A percentile compares a stretch with the other conserved stretches of the same genome.
These are phyloP conservation scores for Tenthredo scrophulariae DNA, from an alignment of 2,888 invertebrate species.

Conservation along the genomic window DNA sequence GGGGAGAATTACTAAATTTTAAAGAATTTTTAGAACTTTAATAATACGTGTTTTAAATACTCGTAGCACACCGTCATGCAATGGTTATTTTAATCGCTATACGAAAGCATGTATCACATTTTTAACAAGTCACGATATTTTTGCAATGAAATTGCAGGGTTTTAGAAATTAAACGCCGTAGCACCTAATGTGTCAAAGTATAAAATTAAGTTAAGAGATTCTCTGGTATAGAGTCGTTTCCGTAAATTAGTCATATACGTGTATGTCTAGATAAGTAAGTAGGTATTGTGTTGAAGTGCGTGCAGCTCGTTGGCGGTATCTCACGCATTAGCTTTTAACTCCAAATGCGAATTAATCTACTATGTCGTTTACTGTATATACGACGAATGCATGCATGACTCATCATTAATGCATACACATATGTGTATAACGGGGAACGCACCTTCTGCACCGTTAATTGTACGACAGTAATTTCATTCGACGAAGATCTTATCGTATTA, in stretches of 20 bases:
- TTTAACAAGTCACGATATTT: background rate
- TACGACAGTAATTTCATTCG: slow-evolving; percentile 4
- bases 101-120: background rate
- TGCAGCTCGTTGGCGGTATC: slow-evolving; percentile 16
- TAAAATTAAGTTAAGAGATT: background rate
- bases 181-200: background rate
- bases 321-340: background rate
- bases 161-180: background rate
- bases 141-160: background rate
- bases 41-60: background rate
- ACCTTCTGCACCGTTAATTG: background rate
- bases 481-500: background rate
- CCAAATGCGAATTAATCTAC: slow-evolving; percentile 12
- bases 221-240: background rate
- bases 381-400: background rate
- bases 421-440: background rate
- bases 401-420: background rate
- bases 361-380: slow-evolving; percentile 7
- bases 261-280: background rate
- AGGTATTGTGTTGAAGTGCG: slow-evolving; percentile 24
- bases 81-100: background rate
- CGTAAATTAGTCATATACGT: slow-evolving; percentile 9
- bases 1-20: background rate
- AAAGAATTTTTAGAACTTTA: background rate
- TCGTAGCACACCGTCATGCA: background rate